phyloP scores from a whole-genome alignment of 1,140 invertebrate genomes.

The Drosophila rufa region DNA sequence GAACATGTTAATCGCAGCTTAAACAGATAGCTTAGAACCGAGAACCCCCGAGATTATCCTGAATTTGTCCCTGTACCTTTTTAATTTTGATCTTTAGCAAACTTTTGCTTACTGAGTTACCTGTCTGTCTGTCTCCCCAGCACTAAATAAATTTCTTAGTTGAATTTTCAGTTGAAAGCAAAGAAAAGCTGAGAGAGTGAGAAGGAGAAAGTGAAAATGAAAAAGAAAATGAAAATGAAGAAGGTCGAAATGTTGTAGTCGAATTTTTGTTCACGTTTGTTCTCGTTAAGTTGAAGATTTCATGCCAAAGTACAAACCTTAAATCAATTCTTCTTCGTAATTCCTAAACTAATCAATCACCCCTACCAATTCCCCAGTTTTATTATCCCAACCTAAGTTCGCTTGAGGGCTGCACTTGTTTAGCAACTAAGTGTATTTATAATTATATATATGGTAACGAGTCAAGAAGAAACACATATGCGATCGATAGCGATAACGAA shows the following conservation, averaged over 20 bases:
- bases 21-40: conserved; percentile 55
- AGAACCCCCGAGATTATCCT: neutral
- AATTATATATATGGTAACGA: conserved; percentile 7
- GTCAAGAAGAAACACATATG: conserved; percentile 39
- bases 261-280: conserved; percentile 83
- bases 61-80: conserved; percentile 8
- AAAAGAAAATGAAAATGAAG: conserved; percentile 15
- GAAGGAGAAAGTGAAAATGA: conserved; percentile 27
- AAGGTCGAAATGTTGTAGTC: conserved; percentile 72
- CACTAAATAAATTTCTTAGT: conserved; percentile 82
- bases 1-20: conserved; percentile 83
- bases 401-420: conserved; percentile 58
- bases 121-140: conserved; percentile 49
- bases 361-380: conserved; percentile 12
- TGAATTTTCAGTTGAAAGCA: conserved; percentile 74
- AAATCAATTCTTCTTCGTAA: conserved; percentile 81
- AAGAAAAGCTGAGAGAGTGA: conserved; percentile 15
- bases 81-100: conserved; percentile 54
- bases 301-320: conserved; percentile 80
- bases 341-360: conserved; percentile 58
- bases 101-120: conserved; percentile 79
- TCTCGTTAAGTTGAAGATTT: conserved; percentile 81
- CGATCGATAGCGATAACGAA: conserved; percentile 6
- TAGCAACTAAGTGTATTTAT: conserved; percentile 44
- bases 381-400: conserved; percentile 24